Conservation (phyloP, 2,888 invertebrate species). For the Bombyx huttoni region DNA sequence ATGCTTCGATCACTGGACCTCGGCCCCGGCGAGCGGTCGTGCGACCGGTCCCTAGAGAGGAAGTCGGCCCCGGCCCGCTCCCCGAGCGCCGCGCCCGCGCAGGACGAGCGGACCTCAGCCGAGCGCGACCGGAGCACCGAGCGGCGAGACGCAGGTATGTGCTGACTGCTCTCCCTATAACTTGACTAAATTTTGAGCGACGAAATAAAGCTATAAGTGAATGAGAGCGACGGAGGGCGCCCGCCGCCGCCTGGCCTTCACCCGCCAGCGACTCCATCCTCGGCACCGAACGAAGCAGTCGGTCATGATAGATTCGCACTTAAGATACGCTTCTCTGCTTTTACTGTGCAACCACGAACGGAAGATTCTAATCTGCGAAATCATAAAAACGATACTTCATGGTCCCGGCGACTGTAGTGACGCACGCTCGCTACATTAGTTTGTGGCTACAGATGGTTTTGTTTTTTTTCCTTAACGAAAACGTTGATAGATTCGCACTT, state of each 20-base stretch:
- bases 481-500: neutral
- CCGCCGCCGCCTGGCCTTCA: neutral
- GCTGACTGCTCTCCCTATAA: slow-evolving; percentile 3
- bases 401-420: neutral
- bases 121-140: slow-evolving; percentile 53
- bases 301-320: neutral
- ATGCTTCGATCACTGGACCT: slow-evolving; percentile 85
- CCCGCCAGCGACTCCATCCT: slow-evolving; percentile 2
- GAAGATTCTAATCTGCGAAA: neutral
- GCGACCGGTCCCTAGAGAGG: slow-evolving; percentile 40
- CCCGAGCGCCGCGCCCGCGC: slow-evolving; percentile 37
- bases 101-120: slow-evolving; percentile 40
- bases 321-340: neutral
- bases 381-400: neutral
- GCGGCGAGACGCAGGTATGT: slow-evolving; percentile 58
- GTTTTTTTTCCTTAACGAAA: too few species aligned
- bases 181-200: slow-evolving; percentile 15
- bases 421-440: neutral
- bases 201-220: too few species aligned
- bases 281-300: neutral
- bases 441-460: neutral
- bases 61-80: slow-evolving; percentile 68
- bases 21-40: slow-evolving; percentile 36
- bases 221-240: slow-evolving; percentile 8
- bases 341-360: neutral